Base-by-base conservation (phyloP, 2,113 vertebrate genomes). In the Falco punctatus region DNA sequence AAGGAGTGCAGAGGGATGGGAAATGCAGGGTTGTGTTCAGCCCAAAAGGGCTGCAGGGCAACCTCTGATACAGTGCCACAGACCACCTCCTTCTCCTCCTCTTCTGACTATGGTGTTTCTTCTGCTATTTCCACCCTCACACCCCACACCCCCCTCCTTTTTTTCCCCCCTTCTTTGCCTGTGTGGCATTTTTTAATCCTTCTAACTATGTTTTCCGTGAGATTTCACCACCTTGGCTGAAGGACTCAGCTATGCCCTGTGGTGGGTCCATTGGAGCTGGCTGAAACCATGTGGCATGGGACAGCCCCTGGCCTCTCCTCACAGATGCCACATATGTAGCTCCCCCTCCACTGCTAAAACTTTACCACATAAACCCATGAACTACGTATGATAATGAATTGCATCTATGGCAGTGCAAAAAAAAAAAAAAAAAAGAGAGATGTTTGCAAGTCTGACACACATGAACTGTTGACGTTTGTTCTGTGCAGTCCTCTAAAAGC, bases 261-360 rank as follows among this genome's bases (percentile, higher is more conserved):
- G 3, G 10, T 44, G 15, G 2, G 6, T 55, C 49, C 0, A 0
- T 27, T 44, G 18, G 13, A 75, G 15, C 12, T 42, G 13, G 15
- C 16, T 57, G 30, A 62, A 69, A 55, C n/a, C 12, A 55, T 22
- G 4, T 1, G 5, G 13, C 42, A 57, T 6, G 7, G 42, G 17
- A 24, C 15, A 79, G 15, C 7, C 64, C 12, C n/a, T 18, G 18
- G 22, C 12, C 30, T 44, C 32, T 52, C 28, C 33, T 82, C 22
- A 64, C 26, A 64, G 32, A 75, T 55, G 15, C 3, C 4, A 70
- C 13, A n/a, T 3, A 2, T 54, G 9, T 38, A 75, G 4, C 7
- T 17, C 4, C 5, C 6, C 35, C 32, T n/a, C 30, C 15, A 24
- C 32, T 30, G 19, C 35, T 77, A 28, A 69, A 70, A 81, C 18